Conservation (phyloP, 1,140 invertebrate genomes). For the Argopecten irradians region DNA sequence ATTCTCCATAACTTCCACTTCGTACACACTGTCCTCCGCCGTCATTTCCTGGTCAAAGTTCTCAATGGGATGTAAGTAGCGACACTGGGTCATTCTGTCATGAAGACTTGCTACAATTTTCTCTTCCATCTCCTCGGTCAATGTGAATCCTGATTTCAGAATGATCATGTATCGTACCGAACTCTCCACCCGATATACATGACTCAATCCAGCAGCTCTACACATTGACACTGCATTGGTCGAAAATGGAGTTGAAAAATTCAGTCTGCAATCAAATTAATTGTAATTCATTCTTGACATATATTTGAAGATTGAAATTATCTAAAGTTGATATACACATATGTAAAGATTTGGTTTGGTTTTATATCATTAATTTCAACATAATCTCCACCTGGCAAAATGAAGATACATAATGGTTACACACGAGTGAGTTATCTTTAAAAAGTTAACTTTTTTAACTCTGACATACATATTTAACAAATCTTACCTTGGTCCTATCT, state of each 20-base stretch:
- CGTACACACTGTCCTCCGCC: slow-evolving; percentile 86
- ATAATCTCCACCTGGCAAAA: no score
- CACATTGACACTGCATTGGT: slow-evolving; percentile 97
- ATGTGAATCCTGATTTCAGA: slow-evolving; percentile 61
- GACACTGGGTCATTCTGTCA: slow-evolving; percentile 91
- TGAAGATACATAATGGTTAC: not conserved
- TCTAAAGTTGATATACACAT: not conserved
- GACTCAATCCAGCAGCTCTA: slow-evolving; percentile 85
- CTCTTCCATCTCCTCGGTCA: slow-evolving; percentile 53
- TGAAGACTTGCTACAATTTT: slow-evolving; percentile 80
- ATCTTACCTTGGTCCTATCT: slow-evolving; percentile 78
- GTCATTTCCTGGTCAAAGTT: slow-evolving; percentile 83
- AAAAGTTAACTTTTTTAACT: no score
- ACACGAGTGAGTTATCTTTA: no score
- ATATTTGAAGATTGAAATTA: not conserved
- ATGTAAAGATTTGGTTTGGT: no score
- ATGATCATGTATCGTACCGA: slow-evolving; percentile 87
- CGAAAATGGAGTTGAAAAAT: slow-evolving; percentile 95
- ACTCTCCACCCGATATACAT: slow-evolving; percentile 87
- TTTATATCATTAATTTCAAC: no score
- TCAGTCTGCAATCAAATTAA: slow-evolving; percentile 82
- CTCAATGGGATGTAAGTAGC: slow-evolving; percentile 83
- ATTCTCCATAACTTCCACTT: slow-evolving; percentile 87
- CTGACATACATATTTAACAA: no score
- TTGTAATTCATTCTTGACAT: not conserved